These are phyloP conservation scores for Enteromius trimaculatus DNA, from an alignment of 2,797 vertebrate genomes.

Conservation along the genomic window DNA sequence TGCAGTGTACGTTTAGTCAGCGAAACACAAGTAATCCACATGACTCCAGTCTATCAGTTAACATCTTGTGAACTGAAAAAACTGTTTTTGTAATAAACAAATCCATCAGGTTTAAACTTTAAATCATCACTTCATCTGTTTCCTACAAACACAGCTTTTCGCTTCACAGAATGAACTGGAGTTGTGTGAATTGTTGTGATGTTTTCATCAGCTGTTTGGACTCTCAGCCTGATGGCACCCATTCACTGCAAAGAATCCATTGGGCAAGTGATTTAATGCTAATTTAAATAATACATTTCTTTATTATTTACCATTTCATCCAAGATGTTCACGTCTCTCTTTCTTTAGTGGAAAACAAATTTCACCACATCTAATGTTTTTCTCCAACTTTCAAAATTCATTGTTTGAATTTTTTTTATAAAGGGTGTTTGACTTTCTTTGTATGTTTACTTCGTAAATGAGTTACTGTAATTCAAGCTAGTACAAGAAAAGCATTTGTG, in stretches of 20 bases:
- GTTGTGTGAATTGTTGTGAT: not conserved
- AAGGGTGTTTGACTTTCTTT: too few relatives aligned
- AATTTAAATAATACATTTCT: too few relatives aligned
- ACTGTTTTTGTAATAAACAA: not conserved
- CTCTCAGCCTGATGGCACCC: not conserved
- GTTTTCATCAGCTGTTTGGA: not conserved
- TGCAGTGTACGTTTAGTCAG: not conserved
- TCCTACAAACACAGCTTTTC: not conserved
- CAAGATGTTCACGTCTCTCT: too few relatives aligned
- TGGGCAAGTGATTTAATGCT: not conserved
- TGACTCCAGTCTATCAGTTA: not conserved
- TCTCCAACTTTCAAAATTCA: too few relatives aligned
- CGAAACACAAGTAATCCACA: not conserved
- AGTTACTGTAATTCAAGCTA: too few relatives aligned
- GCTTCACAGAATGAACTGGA: not conserved
- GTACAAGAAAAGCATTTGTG: too few relatives aligned
- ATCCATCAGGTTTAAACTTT: not conserved
- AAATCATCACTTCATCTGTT: not conserved
- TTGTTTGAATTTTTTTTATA: too few relatives aligned
- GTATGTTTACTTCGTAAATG: too few relatives aligned
- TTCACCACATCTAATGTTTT: too few relatives aligned
- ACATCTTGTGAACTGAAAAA: not conserved
- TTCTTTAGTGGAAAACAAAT: too few relatives aligned
- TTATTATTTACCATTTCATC: too few relatives aligned
- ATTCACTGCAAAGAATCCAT: not conserved